Conservation (phyloP, 2,888 invertebrate species). For the Hirudinaria manillensis region DNA sequence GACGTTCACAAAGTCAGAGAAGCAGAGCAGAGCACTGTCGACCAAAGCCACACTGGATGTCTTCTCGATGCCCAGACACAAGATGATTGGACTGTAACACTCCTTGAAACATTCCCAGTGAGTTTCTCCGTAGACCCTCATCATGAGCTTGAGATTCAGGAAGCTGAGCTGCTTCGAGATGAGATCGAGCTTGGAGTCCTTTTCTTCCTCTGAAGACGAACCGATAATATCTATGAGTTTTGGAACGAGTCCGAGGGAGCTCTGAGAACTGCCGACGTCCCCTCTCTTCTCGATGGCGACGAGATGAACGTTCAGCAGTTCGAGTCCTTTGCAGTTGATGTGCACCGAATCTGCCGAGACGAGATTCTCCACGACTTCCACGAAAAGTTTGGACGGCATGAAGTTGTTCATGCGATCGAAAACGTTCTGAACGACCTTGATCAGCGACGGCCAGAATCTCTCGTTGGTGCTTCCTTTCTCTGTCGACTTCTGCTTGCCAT, state of each 20-base stretch:
- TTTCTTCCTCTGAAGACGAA: neutral
- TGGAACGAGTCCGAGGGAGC: neutral
- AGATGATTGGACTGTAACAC: neutral
- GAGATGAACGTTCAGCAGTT: slow-evolving; percentile 6
- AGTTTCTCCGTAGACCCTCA: neutral
- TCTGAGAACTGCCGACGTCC: neutral
- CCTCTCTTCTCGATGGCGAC: neutral
- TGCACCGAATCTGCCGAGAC: neutral
- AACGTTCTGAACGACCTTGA: neutral
- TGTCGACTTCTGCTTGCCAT: neutral
- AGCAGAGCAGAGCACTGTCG: slow-evolving; percentile 18
- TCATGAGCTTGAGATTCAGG: slow-evolving; percentile 12
- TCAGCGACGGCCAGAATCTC: slow-evolving; percentile 5
- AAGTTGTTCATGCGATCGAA: slow-evolving; percentile 3
- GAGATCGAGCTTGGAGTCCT: neutral
- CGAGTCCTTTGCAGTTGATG: slow-evolving; percentile 9
- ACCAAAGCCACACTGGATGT: neutral
- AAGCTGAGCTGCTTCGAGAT: slow-evolving; percentile 9
- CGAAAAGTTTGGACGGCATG: slow-evolving; percentile 6
- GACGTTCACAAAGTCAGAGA: neutral
- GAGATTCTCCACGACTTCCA: neutral
- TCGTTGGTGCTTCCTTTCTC: slow-evolving; percentile 3
- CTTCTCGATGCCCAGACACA: neutral
- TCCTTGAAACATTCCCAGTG: neutral
- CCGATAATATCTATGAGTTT: neutral